Percentiles rank a stretch among this genome's conserved stretches.
Conservation (phyloP, 2,888 invertebrate species). For the Drosophila quinaria region DNA sequence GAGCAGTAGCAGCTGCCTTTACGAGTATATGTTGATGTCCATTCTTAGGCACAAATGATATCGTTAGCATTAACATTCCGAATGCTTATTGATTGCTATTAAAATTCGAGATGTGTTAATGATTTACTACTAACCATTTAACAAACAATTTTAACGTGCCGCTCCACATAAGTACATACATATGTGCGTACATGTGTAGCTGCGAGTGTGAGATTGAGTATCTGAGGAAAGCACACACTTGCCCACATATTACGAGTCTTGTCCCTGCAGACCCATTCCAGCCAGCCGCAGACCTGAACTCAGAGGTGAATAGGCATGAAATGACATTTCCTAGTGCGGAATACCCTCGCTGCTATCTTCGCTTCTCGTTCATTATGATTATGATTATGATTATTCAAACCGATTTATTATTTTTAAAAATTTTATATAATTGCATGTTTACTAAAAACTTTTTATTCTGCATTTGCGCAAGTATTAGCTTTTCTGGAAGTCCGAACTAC, state of each 20-base stretch:
- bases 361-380: no score
- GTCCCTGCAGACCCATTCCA: background rate
- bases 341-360: no score
- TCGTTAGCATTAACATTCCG: constrained; percentile 24
- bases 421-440: no score
- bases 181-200: background rate
- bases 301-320: no score
- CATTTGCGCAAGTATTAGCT: no score
- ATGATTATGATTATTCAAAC: no score
- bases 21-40: background rate
- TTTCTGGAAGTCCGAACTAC: no score
- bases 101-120: constrained; percentile 44
- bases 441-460: no score
- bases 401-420: no score
- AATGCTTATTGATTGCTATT: constrained; percentile 27
- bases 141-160: constrained; percentile 20
- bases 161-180: constrained; percentile 19
- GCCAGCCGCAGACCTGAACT: no score
- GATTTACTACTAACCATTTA: constrained; percentile 34
- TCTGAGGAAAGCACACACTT: constrained; percentile 18
- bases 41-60: constrained; percentile 21
- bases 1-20: background rate
- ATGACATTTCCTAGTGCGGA: no score
- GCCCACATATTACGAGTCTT: background rate
- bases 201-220: constrained; percentile 21